phyloP scores from a whole-genome alignment of 2,113 vertebrate genomes.

The Meriones unguiculatus region DNA sequence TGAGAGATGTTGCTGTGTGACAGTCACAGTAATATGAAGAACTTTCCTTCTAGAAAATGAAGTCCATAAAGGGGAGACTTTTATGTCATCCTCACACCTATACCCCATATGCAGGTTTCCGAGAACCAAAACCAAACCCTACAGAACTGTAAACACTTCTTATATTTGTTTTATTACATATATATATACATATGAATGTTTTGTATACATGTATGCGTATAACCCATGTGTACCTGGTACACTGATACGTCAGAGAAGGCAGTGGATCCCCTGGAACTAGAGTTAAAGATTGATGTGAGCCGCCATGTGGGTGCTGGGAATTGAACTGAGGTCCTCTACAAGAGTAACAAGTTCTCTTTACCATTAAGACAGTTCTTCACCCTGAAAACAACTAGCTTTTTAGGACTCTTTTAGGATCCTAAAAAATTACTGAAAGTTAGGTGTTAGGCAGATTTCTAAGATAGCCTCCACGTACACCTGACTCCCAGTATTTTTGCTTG shows the following conservation, averaged over 20 bases:
- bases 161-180: neutral
- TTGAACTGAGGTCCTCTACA: neutral
- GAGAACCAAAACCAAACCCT: neutral
- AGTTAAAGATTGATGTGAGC: neutral
- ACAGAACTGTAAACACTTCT: neutral
- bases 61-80: neutral
- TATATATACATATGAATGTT: neutral
- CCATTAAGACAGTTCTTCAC: neutral
- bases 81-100: neutral
- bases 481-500: neutral
- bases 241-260: neutral
- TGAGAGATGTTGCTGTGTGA: neutral
- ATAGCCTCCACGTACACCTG: neutral
- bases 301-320: neutral
- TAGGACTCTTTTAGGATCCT: neutral
- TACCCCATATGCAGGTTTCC: neutral
- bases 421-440: neutral
- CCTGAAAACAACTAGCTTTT: neutral
- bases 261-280: neutral
- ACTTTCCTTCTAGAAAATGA: constrained; percentile 42
- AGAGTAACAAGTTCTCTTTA: neutral
- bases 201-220: neutral
- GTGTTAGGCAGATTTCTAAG: neutral
- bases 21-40: neutral
- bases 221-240: neutral